Percentiles rank a stretch among this genome's conserved stretches.
Conservation (phyloP, 2,888 invertebrate genomes). For the Arrhopalites spinosus region DNA sequence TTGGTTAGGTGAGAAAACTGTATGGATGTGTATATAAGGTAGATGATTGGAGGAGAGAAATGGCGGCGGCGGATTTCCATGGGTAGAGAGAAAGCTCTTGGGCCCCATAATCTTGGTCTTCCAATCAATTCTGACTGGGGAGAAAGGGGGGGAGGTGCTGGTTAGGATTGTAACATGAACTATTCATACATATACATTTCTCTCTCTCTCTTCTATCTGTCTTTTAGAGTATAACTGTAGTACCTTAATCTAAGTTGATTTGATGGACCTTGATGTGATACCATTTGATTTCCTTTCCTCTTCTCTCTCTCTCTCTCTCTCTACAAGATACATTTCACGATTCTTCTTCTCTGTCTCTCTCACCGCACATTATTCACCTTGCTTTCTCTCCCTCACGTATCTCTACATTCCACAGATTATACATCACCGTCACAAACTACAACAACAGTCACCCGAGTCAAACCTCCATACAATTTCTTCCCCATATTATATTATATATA, state of each 20-base stretch:
- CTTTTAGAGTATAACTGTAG: neutral
- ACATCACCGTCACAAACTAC: too few species aligned
- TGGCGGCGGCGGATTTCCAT: neutral
- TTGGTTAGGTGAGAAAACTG: slow-evolving; percentile 33
- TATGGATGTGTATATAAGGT: neutral
- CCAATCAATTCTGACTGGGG: slow-evolving; percentile 14
- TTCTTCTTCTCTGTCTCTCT: slow-evolving; percentile 2
- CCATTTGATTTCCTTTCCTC: slow-evolving; percentile 13
- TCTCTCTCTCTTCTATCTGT: slow-evolving; percentile 5
- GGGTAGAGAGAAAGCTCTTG: slow-evolving; percentile 16
- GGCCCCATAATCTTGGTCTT: slow-evolving; percentile 6
- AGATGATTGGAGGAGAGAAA: neutral
- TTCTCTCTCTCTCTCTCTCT: neutral
- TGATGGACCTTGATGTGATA: slow-evolving; percentile 21
- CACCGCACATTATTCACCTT: slow-evolving; percentile 9
- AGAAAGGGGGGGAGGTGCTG: too few species aligned
- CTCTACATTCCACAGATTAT: too few species aligned
- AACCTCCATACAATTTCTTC: too few species aligned
- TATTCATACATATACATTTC: slow-evolving; percentile 2
- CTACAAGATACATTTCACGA: neutral
- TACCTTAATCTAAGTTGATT: slow-evolving; percentile 21
- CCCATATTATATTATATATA: too few species aligned
- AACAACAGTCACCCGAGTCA: too few species aligned
- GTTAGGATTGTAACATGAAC: slow-evolving; percentile 16
- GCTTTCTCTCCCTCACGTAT: too few species aligned